Base-by-base conservation (phyloP, 1,140 invertebrate genomes). In the Trigoniulus corallinus region DNA sequence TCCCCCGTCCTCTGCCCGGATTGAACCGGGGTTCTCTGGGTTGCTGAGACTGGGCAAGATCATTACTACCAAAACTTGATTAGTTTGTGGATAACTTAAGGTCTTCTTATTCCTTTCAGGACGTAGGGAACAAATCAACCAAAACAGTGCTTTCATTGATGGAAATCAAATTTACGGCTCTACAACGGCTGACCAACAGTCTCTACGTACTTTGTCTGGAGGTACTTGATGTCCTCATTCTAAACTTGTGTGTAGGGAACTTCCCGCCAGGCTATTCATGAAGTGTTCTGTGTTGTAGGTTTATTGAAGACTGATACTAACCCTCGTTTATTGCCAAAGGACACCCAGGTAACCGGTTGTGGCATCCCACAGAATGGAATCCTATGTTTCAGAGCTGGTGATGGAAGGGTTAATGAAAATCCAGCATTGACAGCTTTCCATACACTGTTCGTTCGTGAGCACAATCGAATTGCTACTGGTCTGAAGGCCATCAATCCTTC, bases 61-160 rank as follows among this genome's bases (percentile, higher is more conserved):
- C n/a, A n/a, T 21, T 44, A 44, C 12, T 10, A 44, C 12, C 42
- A 20, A 21, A 10, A 7, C 21, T 20, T 21, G 24, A 44, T 7
- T 7, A 23, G 63, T 67, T 44, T 75, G 72, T 3, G 75, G 72
- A 3, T 61, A 70, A 7, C 67, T 75, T 54, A 60, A 64, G 24
- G 29, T 34, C 7, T 34, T 44, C 37, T 18, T 13, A 20, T 43
- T 39, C 26, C 48, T 51, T 45, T 44, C 48, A 57, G 88, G 88
- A 15, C 82, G 88, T 0, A 73, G 91, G 54, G 87, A 94, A 58
- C 91, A 95, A 71, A 79, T 88, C 2, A 95, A 95, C 67, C 86
- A 93, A 61, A 89, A 93, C 60, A 88, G 89, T 0, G 84, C 83
- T 1, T 95, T 81, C 62, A 68, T 95, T 34, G 91, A 95, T 61